These are phyloP conservation scores for Botia kubotai DNA, from an alignment of 2,797 vertebrate species.

Conservation along the genomic window DNA sequence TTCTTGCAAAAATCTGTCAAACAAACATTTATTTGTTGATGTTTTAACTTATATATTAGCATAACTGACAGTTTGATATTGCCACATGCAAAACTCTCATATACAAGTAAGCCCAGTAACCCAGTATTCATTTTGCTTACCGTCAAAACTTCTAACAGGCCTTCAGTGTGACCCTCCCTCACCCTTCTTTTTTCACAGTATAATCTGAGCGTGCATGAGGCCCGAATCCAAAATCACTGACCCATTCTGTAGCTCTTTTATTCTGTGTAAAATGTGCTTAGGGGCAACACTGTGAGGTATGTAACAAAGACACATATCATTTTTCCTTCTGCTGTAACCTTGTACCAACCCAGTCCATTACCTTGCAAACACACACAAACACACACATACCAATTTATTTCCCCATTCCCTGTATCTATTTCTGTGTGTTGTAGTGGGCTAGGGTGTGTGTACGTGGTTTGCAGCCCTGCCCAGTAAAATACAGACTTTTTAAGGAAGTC, in stretches of 20 bases:
- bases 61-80: too few relatives aligned
- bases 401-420: constrained; percentile 78
- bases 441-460: constrained; percentile 75
- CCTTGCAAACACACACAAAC: constrained; percentile 32
- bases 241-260: constrained; percentile 55
- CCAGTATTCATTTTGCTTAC: not conserved
- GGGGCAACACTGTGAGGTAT: constrained; percentile 4
- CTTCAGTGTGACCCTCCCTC: constrained; percentile 35
- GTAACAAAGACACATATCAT: constrained; percentile 31
- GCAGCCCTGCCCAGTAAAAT: constrained; percentile 84
- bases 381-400: constrained; percentile 48
- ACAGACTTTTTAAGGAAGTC: constrained; percentile 83
- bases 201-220: constrained; percentile 68
- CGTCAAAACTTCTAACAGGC: constrained; percentile 29
- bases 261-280: not conserved
- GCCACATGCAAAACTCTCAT: too few relatives aligned
- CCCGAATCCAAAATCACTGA: constrained; percentile 67
- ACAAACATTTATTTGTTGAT: constrained; percentile 6
- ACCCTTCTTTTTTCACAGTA: not conserved
- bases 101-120: not conserved
- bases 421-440: constrained; percentile 75
- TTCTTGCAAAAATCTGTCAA: constrained; percentile 8
- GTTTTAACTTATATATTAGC: too few relatives aligned
- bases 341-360: constrained; percentile 36
- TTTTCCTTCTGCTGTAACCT: constrained; percentile 27